A percentile compares a stretch with the other conserved stretches of the same genome.
These are phyloP conservation scores for Trichopoda pennipes DNA, from an alignment of 2,888 invertebrate species.

Conservation along the genomic window DNA sequence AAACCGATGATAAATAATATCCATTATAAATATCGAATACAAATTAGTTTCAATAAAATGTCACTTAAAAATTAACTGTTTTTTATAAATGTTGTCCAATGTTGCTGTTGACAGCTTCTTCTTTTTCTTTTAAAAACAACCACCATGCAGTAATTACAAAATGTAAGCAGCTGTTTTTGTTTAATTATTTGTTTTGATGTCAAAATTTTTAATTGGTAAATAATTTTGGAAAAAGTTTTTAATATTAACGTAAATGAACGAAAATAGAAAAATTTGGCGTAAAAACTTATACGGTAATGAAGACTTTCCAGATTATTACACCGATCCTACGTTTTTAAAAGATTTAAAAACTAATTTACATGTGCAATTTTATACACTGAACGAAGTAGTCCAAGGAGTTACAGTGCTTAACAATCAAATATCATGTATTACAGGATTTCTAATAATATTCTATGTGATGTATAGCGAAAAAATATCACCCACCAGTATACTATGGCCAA, in stretches of 20 bases:
- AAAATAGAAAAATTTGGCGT: conserved; percentile 84
- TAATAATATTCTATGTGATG: conserved; percentile 87
- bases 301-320: conserved; percentile 95
- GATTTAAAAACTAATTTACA: conserved; percentile 92
- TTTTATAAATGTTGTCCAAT: too few species aligned
- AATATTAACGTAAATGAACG: conserved; percentile 33
- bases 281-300: conserved; percentile 95
- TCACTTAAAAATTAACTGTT: too few species aligned
- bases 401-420: conserved; percentile 90
- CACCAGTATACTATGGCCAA: conserved; percentile 84
- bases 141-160: too few species aligned
- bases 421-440: conserved; percentile 88
- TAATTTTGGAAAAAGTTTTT: too few species aligned
- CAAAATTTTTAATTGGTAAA: too few species aligned
- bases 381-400: conserved; percentile 88
- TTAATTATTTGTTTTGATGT: too few species aligned
- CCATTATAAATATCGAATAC: too few species aligned
- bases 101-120: too few species aligned
- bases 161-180: too few species aligned
- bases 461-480: conserved; percentile 86
- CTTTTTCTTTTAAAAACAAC: too few species aligned
- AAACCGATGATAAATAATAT: too few species aligned
- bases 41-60: too few species aligned
- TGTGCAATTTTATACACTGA: conserved; percentile 87
- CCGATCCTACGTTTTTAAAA: conserved; percentile 91